phyloP scores from a whole-genome alignment of 2,797 vertebrate species.

The Enteromius paludinosus region DNA sequence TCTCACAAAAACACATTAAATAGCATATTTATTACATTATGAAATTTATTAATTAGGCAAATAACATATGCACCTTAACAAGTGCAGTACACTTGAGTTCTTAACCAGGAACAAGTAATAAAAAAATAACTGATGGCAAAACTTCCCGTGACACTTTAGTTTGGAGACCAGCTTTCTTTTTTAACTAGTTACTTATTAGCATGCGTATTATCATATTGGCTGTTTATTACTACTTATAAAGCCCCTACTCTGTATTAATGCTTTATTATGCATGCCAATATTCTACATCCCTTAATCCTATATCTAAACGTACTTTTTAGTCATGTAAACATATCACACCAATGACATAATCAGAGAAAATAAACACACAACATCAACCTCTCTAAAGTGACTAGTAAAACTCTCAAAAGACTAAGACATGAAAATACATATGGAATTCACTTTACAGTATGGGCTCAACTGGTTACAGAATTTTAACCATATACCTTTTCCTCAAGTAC shows the following conservation, averaged over 20 bases:
- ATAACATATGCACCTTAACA: neutral
- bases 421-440: neutral
- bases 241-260: neutral
- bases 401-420: neutral
- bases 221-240: neutral
- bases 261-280: neutral
- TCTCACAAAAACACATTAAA: neutral
- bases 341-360: neutral
- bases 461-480: neutral
- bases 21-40: neutral
- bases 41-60: neutral
- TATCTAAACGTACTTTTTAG: neutral
- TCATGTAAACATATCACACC: neutral
- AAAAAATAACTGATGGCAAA: neutral
- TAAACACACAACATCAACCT: no score
- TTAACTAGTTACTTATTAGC: neutral
- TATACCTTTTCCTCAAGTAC: neutral
- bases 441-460: neutral
- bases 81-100: neutral
- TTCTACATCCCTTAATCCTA: neutral
- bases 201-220: neutral
- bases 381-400: no score
- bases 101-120: neutral
- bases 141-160: neutral
- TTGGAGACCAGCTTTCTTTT: no score